phyloP scores from a whole-genome alignment of 2,113 vertebrate genomes.

The Gavialis gangeticus region DNA sequence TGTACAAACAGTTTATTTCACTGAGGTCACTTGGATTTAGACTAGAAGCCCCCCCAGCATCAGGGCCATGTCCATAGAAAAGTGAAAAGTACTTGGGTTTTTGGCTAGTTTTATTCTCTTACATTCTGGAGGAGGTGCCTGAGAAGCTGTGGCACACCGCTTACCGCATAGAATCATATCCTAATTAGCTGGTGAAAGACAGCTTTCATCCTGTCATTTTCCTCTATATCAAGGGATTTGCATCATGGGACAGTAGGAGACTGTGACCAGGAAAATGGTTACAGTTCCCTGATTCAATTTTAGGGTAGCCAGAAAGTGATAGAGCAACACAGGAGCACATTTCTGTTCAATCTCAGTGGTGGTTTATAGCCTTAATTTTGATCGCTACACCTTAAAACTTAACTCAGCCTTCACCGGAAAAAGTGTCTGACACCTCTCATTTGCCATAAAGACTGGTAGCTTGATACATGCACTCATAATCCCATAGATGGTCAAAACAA shows the following conservation, averaged over 20 bases:
- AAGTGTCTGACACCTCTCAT: background rate
- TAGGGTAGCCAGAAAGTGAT: constrained; percentile 1
- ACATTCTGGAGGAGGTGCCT: background rate
- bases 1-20: background rate
- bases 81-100: background rate
- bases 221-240: constrained; percentile 16
- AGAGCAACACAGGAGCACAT: constrained; percentile 43
- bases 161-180: constrained; percentile 2
- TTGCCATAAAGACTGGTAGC: background rate
- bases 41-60: constrained; percentile 22
- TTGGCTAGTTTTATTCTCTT: background rate
- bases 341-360: background rate
- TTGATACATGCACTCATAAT: background rate
- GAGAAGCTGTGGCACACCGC: background rate
- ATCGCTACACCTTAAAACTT: background rate
- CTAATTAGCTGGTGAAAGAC: constrained; percentile 4
- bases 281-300: constrained; percentile 18
- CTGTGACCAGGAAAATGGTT: constrained; percentile 39
- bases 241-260: constrained; percentile 25
- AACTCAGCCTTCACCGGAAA: background rate
- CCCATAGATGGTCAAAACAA: background rate
- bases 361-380: constrained; percentile 42
- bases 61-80: background rate
- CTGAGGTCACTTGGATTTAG: background rate
- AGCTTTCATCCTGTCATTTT: constrained; percentile 3